Conservation (phyloP, 2,113 vertebrate species). For the Istiophorus platypterus region DNA sequence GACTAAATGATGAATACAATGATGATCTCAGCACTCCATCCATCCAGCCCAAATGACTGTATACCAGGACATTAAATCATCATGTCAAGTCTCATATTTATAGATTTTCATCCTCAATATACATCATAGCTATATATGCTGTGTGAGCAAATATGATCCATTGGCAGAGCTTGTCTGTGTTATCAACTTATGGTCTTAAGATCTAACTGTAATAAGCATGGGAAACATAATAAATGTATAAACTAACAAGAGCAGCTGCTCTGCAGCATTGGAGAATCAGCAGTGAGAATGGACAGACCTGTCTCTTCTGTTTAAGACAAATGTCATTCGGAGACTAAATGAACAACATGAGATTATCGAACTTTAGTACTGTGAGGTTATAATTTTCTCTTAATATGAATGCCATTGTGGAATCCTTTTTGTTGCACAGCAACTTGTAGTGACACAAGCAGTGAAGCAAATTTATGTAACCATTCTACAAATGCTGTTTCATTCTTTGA, state of each 20-base stretch:
- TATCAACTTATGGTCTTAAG: conserved; percentile 35
- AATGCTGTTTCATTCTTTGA: neutral
- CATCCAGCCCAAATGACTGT: conserved; percentile 35
- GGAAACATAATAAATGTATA: conserved; percentile 55
- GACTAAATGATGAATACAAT: conserved; percentile 51
- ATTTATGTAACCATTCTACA: neutral
- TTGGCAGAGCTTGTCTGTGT: conserved; percentile 19
- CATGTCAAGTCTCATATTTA: conserved; percentile 64
- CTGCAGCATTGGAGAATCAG: conserved; percentile 18
- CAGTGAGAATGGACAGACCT: conserved; percentile 8
- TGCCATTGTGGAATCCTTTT: neutral
- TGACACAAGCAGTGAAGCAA: neutral
- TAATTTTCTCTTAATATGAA: neutral
- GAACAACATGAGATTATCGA: neutral
- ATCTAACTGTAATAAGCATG: conserved; percentile 37
- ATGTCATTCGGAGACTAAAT: neutral
- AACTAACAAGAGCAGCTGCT: conserved; percentile 56
- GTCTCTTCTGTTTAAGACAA: conserved; percentile 5
- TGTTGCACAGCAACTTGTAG: neutral
- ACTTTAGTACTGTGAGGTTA: neutral
- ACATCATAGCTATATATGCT: conserved; percentile 43
- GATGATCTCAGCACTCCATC: conserved; percentile 62
- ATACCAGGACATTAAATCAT: conserved; percentile 56
- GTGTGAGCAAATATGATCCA: conserved; percentile 44
- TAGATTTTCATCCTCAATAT: conserved; percentile 55